Percentiles rank a stretch among this genome's conserved stretches.
phyloP scores from a whole-genome alignment of 2,797 vertebrate genomes.

The Sebastolobus alascanus region DNA sequence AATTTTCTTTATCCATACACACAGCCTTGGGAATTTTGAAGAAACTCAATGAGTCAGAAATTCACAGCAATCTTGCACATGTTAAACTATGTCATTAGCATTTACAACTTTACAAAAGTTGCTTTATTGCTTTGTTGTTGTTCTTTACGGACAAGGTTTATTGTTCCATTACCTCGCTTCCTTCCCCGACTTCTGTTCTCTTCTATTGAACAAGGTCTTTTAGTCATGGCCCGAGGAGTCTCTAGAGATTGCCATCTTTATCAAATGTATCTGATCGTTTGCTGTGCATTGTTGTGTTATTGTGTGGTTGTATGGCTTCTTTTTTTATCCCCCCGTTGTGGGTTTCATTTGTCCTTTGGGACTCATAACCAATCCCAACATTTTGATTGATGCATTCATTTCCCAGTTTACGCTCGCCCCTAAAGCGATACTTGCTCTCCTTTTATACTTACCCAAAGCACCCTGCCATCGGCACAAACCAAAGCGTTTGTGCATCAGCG shows the following conservation, averaged over 20 bases:
- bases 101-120: constrained; percentile 55
- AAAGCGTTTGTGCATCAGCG: constrained; percentile 43
- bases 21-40: constrained; percentile 5
- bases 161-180: constrained; percentile 37
- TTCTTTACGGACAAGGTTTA: constrained; percentile 39
- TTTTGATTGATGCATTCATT: constrained; percentile 78
- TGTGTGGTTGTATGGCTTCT: constrained; percentile 42
- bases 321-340: constrained; percentile 35
- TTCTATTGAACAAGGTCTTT: constrained; percentile 47
- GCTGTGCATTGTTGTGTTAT: constrained; percentile 56
- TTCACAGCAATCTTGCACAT: constrained; percentile 30
- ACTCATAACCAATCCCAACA: constrained; percentile 67
- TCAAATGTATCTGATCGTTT: constrained; percentile 63
- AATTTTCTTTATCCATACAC: constrained; percentile 15
- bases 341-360: constrained; percentile 72
- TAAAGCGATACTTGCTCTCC: constrained; percentile 63
- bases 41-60: constrained; percentile 17
- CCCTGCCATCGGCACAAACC: constrained; percentile 59
- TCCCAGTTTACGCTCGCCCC: constrained; percentile 61
- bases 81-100: constrained; percentile 50
- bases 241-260: constrained; percentile 64
- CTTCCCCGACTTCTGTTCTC: constrained; percentile 14
- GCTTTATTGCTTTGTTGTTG: constrained; percentile 56
- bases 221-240: constrained; percentile 56
- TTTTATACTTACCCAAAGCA: constrained; percentile 52